A percentile compares a stretch with the other conserved stretches of the same genome.
Evolutionary conservation across 2,797 vertebrate species (phyloP).

Genomic region (Rhinatrema bivittatum): DNA sequence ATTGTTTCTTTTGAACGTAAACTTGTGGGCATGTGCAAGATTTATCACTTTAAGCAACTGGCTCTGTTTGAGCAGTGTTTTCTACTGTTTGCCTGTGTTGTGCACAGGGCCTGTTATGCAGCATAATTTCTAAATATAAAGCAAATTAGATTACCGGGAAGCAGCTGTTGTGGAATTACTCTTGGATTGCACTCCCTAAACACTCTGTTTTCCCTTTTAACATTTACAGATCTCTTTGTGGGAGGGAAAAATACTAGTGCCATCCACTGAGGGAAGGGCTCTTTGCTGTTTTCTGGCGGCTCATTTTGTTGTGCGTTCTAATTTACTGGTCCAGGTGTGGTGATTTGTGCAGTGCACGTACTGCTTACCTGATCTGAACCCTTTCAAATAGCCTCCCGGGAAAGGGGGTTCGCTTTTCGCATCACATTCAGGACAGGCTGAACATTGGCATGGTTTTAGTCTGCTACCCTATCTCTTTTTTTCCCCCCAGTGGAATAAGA

Average conservation of each 20-base stretch:
- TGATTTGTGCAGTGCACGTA: no score
- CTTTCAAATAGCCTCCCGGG: no score
- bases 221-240: constrained; percentile 27
- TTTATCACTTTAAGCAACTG: no score
- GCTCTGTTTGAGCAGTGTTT: no score
- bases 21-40: no score
- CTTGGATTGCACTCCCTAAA: constrained; percentile 4
- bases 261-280: constrained; percentile 6
- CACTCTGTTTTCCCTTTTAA: not conserved
- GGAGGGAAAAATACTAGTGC: constrained; percentile 9
- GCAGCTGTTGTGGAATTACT: constrained; percentile 4
- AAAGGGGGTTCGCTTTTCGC: no score
- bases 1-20: no score
- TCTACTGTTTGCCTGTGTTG: not conserved
- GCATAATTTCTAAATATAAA: not conserved
- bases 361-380: no score
- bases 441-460: not conserved
- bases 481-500: not conserved
- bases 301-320: not conserved
- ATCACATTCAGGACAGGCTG: not conserved
- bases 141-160: constrained; percentile 4
- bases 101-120: not conserved
- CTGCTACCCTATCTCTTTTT: not conserved
- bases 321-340: no score
- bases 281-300: not conserved